Base-by-base conservation (phyloP, 2,113 vertebrate genomes). In the Gobio gobio region DNA sequence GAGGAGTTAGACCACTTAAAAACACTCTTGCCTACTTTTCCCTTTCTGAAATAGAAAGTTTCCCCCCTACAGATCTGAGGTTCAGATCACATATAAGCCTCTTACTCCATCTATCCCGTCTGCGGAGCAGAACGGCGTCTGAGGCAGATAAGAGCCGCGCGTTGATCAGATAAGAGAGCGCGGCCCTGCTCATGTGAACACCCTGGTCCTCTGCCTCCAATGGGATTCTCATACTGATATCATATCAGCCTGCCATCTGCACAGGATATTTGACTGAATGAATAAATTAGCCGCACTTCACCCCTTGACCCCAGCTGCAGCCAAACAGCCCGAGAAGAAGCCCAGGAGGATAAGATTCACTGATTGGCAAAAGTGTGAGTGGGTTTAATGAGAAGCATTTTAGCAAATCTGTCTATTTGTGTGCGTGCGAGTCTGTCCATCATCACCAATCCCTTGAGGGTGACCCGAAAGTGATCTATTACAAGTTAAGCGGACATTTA, bases 241-340 rank as follows among this genome's bases (percentile, higher is more conserved):
- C 91, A 89, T 94, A 94, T 94, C 94, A 91, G 93, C 91, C 88
- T 90, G 87, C 93, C 94, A 95, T 95, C 94, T 95, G 94, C 92
- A 92, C 90, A 94, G 94, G 92, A 95, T 94, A 95, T 95, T 91
- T 94, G 93, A 94, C 93, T 95, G 93, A 95, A 94, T 94, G 94
- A 95, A 95, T 95, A 95, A 94, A 95, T 95, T 94, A 95, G 93
- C 93, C 88, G 87, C 92, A 94, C 93, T 94, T 95, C 93, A 95
- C 95, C 93, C 85, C 82, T 49, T 88, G 93, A 93, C 94, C 92
- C 89, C 84, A 87, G 72, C 87, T 87, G 91, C 87, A 89, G 90
- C 81, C 89, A 89, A 91, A 90, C 90, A 91, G 92, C 92, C 89
- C 59, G 63, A 26, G 56, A 59, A 81, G 89, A 90, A 90, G 88